Percentiles rank a stretch among this genome's conserved stretches.
These are phyloP conservation scores for Diplazon laetatorius DNA, from an alignment of 2,888 invertebrate genomes.

Conservation along the genomic window DNA sequence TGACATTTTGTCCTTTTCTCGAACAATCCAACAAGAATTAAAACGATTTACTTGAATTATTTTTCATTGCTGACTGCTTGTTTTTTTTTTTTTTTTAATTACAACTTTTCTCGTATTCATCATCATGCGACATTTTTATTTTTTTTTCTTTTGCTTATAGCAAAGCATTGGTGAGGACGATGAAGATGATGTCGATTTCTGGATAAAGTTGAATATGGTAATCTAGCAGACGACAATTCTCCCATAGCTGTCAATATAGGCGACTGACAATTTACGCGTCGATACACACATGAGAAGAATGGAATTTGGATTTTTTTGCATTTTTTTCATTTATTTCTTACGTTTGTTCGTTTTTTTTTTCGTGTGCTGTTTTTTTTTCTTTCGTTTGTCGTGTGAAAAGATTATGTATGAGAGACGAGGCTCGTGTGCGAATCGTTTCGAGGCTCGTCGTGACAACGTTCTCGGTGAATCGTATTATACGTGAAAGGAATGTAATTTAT, in stretches of 20 bases:
- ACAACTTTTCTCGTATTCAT: slow-evolving; percentile 9
- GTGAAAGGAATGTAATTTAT: slow-evolving; percentile 69
- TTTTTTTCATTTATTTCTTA: too few species aligned
- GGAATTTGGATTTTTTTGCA: slow-evolving; percentile 38
- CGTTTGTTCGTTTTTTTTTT: too few species aligned
- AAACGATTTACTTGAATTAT: too few species aligned
- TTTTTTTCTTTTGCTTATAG: too few species aligned
- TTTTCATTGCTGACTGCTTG: too few species aligned
- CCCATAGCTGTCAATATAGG: too few species aligned
- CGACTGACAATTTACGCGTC: slow-evolving; percentile 31
- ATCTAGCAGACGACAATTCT: slow-evolving; percentile 17
- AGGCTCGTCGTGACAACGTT: slow-evolving; percentile 47
- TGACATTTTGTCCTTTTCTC: not conserved
- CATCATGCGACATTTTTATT: slow-evolving; percentile 24
- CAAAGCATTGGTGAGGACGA: not conserved
- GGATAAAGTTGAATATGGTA: slow-evolving; percentile 25
- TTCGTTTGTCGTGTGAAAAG: slow-evolving; percentile 42
- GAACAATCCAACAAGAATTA: not conserved
- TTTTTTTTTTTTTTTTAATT: not conserved
- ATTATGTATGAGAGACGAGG: slow-evolving; percentile 61
- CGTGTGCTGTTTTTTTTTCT: slow-evolving; percentile 22
- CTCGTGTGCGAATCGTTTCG: slow-evolving; percentile 60
- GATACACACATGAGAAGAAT: slow-evolving; percentile 48
- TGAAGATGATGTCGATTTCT: slow-evolving; percentile 7
- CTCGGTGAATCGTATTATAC: slow-evolving; percentile 61